phyloP scores from a whole-genome alignment of 92 coral and sea anemone genomes.

The Paramuricea clavata region DNA sequence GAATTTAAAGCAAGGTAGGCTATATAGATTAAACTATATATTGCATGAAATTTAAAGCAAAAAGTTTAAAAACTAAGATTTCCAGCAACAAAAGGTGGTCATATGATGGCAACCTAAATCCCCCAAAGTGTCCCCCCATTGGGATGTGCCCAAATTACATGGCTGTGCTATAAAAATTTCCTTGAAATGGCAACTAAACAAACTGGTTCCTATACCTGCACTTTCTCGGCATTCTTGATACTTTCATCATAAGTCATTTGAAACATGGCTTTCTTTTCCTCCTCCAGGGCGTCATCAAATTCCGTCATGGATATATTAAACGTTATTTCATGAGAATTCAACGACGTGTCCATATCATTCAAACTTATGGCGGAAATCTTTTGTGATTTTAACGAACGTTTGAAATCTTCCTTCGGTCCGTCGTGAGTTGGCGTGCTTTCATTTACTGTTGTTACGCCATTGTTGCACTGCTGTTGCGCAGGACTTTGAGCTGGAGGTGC shows the following conservation, averaged over 20 bases:
- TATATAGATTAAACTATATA: no score
- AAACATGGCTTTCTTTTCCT: conserved; percentile 84
- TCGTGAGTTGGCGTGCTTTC: conserved; percentile 32
- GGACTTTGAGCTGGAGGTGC: conserved; percentile 5
- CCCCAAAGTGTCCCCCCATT: no score
- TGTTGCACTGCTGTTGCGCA: not conserved
- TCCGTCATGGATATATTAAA: conserved; percentile 92
- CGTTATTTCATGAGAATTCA: conserved; percentile 93
- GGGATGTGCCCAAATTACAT: no score
- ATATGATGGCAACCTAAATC: no score
- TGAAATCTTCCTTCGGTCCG: not conserved
- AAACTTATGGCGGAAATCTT: conserved; percentile 40
- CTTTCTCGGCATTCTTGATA: conserved; percentile 57
- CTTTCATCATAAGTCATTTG: conserved; percentile 91
- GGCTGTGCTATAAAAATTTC: no score
- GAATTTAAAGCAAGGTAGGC: no score
- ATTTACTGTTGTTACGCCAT: not conserved
- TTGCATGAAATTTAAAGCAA: no score
- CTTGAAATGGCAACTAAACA: not conserved
- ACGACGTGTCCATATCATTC: conserved; percentile 30
- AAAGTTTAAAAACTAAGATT: no score
- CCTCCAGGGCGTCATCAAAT: conserved; percentile 87
- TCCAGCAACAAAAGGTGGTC: no score
- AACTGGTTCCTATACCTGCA: not conserved
- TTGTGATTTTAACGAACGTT: conserved; percentile 33